A percentile compares a stretch with the other conserved stretches of the same genome.
Conservation (phyloP, 2,113 vertebrate species). For the Emydura subglobosa region DNA sequence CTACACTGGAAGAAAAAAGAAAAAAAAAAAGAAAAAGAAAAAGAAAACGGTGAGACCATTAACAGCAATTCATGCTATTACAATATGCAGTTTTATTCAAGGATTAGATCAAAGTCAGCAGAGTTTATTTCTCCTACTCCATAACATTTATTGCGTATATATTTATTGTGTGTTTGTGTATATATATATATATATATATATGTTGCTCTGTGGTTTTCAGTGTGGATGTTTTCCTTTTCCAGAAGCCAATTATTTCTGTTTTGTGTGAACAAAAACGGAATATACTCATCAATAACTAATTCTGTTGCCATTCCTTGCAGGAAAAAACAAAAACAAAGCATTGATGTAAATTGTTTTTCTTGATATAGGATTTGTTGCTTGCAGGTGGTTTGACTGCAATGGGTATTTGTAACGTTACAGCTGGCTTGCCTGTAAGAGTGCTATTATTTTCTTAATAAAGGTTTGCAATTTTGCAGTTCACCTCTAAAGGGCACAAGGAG, state of each 20-base stretch:
- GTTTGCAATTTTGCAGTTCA: slow-evolving; percentile 8
- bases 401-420: background rate
- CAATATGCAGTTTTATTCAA: background rate
- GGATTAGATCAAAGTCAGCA: background rate
- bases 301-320: rapidly evolving
- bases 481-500: slow-evolving; percentile 15
- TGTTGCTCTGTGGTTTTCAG: background rate
- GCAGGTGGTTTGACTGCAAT: background rate
- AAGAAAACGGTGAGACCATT: background rate
- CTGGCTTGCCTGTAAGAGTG: background rate
- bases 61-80: background rate
- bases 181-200: rapidly evolving
- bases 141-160: rapidly evolving
- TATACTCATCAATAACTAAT: background rate
- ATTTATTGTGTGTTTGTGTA: rapidly evolving
- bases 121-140: background rate
- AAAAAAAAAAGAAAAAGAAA: too few species aligned
- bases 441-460: slow-evolving; percentile 2
- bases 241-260: background rate
- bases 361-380: rapidly evolving
- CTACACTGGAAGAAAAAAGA: background rate
- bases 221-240: background rate
- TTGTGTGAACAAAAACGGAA: background rate
- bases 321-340: rapidly evolving
- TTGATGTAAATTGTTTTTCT: rapidly evolving